These are phyloP conservation scores for Trachelus stipa DNA, from an alignment of 2,888 invertebrate genomes.

Conservation along the genomic window DNA sequence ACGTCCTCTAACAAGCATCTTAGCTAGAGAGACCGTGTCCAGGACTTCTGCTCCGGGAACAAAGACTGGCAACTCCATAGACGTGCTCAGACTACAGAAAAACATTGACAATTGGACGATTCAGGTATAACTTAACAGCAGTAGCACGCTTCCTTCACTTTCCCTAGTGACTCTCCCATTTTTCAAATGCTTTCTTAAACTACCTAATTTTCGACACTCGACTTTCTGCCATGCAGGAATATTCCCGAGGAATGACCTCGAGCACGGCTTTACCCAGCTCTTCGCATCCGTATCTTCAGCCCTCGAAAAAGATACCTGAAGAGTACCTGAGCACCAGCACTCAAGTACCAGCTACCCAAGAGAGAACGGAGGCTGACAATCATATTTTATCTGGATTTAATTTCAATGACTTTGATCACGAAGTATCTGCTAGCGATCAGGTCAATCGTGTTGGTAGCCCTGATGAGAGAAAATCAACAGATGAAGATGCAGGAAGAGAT, in stretches of 20 bases:
- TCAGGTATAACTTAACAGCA: slow-evolving; percentile 46
- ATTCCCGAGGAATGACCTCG: slow-evolving; percentile 50
- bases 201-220: slow-evolving; percentile 1
- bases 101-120: slow-evolving; percentile 87
- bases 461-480: neutral
- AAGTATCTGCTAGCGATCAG: slow-evolving; percentile 42
- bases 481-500: slow-evolving; percentile 24
- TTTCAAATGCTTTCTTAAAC: neutral
- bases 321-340: slow-evolving; percentile 79
- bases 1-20: slow-evolving; percentile 4
- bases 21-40: slow-evolving; percentile 1
- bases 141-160: neutral
- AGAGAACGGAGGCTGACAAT: slow-evolving; percentile 24
- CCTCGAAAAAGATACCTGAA: slow-evolving; percentile 82
- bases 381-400: slow-evolving; percentile 44
- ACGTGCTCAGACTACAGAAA: slow-evolving; percentile 80
- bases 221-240: slow-evolving; percentile 49
- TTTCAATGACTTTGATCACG: slow-evolving; percentile 51
- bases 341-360: slow-evolving; percentile 41
- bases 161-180: neutral
- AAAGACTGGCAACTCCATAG: slow-evolving; percentile 71
- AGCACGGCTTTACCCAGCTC: slow-evolving; percentile 51
- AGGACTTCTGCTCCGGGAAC: slow-evolving; percentile 1
- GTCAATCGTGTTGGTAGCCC: slow-evolving; percentile 25
- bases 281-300: slow-evolving; percentile 66